Evolutionary conservation across 2,113 vertebrate species (phyloP).

Genomic region (Muntiacus muntjak): DNA sequence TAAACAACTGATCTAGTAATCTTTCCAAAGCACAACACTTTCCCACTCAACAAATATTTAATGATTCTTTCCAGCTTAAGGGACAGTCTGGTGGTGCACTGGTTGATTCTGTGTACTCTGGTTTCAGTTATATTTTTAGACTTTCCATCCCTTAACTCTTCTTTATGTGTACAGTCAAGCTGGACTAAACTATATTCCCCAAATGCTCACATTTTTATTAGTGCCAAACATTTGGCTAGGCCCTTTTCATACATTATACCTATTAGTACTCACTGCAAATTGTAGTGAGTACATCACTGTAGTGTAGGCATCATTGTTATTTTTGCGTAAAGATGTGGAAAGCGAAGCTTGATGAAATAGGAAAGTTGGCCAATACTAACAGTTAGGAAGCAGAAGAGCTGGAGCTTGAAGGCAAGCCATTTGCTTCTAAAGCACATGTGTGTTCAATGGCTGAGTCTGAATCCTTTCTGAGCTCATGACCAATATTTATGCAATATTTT

Average conservation of each 20-base stretch:
- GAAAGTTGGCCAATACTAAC: not conserved
- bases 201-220: not conserved
- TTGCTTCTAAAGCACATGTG: not conserved
- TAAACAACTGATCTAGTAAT: not conserved
- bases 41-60: not conserved
- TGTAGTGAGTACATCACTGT: not conserved
- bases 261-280: not conserved
- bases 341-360: not conserved
- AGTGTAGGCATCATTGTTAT: not conserved
- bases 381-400: not conserved
- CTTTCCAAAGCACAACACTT: not conserved
- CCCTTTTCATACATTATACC: not conserved
- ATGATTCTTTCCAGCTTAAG: not conserved
- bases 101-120: not conserved
- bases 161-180: not conserved
- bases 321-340: not conserved
- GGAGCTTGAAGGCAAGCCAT: not conserved
- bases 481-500: not conserved
- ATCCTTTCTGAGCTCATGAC: not conserved
- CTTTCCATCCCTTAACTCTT: not conserved
- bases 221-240: not conserved
- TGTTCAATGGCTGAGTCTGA: not conserved
- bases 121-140: not conserved
- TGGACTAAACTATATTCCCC: not conserved
- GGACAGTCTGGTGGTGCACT: not conserved